Percentiles rank a stretch among this genome's conserved stretches.
Conservation (phyloP, 2,113 vertebrate genomes). For the Cyanoderma ruficeps region DNA sequence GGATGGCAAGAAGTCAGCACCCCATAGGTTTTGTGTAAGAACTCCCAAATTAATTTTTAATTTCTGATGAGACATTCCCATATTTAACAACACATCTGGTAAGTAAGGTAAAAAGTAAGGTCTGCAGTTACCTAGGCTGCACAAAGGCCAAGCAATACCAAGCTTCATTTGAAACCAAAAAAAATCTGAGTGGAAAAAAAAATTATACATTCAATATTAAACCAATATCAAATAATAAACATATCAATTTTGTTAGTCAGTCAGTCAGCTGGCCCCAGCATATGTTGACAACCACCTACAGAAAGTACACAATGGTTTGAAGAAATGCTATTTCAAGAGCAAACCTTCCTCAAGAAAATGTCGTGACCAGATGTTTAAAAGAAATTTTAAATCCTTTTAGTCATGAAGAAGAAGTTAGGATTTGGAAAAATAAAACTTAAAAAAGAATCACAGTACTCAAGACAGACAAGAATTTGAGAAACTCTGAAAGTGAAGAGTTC, state of each 20-base stretch:
- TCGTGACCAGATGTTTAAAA: neutral
- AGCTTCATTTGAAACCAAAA: neutral
- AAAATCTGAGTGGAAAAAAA: neutral
- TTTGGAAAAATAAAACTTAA: neutral
- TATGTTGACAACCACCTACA: neutral
- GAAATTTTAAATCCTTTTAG: neutral
- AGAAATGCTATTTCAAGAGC: neutral
- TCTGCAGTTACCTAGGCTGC: neutral
- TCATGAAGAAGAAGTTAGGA: neutral
- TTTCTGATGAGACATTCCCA: neutral
- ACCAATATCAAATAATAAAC: neutral
- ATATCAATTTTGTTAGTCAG: neutral
- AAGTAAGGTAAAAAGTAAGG: neutral
- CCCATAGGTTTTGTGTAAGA: neutral
- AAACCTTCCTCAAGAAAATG: neutral
- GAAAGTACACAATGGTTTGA: neutral
- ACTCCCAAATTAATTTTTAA: neutral
- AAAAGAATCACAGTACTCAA: neutral
- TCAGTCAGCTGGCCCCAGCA: neutral
- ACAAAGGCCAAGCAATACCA: neutral
- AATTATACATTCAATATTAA: neutral
- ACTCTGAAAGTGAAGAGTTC: neutral
- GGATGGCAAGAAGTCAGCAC: neutral
- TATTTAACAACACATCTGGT: fast-evolving
- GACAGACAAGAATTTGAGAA: neutral